Evolutionary conservation across 1,140 invertebrate species (phyloP).

Genomic region (Scylla paramamosain): DNA sequence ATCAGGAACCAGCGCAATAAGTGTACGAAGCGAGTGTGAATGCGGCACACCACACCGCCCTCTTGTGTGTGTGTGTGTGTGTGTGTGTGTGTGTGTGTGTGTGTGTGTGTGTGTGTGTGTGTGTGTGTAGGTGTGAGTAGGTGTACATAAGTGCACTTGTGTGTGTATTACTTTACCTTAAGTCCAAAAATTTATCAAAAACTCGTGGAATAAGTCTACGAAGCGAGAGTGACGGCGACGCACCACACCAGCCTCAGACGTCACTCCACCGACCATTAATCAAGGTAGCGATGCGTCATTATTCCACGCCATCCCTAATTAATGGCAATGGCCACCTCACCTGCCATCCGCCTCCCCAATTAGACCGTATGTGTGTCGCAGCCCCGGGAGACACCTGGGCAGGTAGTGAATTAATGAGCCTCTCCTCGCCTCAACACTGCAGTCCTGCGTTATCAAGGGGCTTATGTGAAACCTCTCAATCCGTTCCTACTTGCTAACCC

Average conservation of each 20-base stretch:
- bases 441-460: background rate
- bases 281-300: background rate
- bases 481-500: background rate
- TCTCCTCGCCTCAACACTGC: background rate
- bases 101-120: too few species aligned
- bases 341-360: background rate
- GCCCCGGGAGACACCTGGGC: background rate
- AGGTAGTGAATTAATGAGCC: background rate
- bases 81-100: too few species aligned
- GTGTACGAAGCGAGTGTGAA: too few species aligned
- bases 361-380: background rate
- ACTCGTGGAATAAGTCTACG: too few species aligned
- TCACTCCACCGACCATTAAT: background rate
- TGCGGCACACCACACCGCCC: too few species aligned
- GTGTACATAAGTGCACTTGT: too few species aligned
- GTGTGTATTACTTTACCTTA: too few species aligned
- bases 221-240: too few species aligned
- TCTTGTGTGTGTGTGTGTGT: too few species aligned
- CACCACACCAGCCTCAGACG: background rate
- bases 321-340: constrained; percentile 18
- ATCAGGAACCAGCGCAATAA: too few species aligned
- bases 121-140: too few species aligned
- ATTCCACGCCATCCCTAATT: background rate
- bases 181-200: too few species aligned
- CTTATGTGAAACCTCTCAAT: background rate